Percentiles rank a stretch among this genome's conserved stretches.
Evolutionary conservation across 2,797 vertebrate genomes (phyloP).

Genomic region (Siniperca undulata): DNA sequence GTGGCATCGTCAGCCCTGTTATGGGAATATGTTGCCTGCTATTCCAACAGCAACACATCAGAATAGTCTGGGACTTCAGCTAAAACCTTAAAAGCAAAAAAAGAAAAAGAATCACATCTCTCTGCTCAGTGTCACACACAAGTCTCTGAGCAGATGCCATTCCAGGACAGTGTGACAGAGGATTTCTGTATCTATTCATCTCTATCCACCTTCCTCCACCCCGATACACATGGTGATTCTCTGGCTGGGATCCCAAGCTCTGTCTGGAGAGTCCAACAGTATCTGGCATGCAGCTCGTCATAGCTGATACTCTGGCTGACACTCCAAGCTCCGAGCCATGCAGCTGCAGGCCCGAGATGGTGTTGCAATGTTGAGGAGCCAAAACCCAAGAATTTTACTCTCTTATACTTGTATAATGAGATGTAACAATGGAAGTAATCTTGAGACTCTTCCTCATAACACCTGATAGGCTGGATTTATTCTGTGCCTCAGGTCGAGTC

Average conservation of each 20-base stretch:
- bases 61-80: constrained; percentile 14
- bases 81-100: constrained; percentile 23
- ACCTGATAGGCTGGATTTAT: constrained; percentile 61
- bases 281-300: constrained; percentile 58
- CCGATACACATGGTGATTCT: constrained; percentile 51
- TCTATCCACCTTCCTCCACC: constrained; percentile 50
- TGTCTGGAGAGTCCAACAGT: constrained; percentile 50
- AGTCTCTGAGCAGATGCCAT: constrained; percentile 50
- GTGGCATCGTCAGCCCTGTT: constrained; percentile 4
- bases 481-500: constrained; percentile 48
- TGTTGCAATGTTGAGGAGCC: too few species aligned
- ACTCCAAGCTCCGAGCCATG: constrained; percentile 37
- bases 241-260: constrained; percentile 61
- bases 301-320: constrained; percentile 56
- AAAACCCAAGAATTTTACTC: too few species aligned
- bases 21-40: constrained; percentile 15
- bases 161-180: constrained; percentile 51
- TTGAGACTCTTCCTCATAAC: constrained; percentile 22
- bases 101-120: not conserved
- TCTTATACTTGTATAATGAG: too few species aligned
- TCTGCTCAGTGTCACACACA: constrained; percentile 37
- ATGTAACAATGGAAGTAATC: too few species aligned
- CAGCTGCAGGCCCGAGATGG: not conserved
- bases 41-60: constrained; percentile 38
- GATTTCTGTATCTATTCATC: constrained; percentile 63